Conservation (phyloP, 1,140 invertebrate genomes). For the Brachionus koreanus region DNA sequence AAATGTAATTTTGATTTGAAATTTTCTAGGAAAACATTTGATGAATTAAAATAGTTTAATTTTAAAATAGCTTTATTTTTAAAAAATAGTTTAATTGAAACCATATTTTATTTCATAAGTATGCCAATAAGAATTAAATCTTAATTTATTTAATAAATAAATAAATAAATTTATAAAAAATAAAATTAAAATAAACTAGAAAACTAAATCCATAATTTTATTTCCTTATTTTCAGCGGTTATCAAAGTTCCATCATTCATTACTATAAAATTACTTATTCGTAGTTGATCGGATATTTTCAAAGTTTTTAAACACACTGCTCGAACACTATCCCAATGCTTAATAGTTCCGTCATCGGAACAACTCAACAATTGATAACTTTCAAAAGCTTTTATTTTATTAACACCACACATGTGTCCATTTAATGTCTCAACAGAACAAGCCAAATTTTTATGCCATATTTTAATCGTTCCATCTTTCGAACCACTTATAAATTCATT, state of each 20-base stretch:
- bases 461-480: not conserved
- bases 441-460: not conserved
- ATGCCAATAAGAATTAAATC: too few species aligned
- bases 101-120: too few species aligned
- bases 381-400: not conserved
- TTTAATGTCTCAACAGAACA: not conserved
- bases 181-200: not conserved
- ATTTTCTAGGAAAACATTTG: too few species aligned
- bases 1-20: too few species aligned
- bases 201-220: not conserved
- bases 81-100: too few species aligned
- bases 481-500: constrained; percentile 18
- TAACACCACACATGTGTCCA: not conserved
- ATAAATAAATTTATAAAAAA: not conserved
- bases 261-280: not conserved
- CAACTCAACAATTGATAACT: constrained; percentile 24
- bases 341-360: constrained; percentile 16
- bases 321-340: not conserved
- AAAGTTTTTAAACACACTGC: not conserved
- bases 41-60: too few species aligned
- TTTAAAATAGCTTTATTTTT: too few species aligned
- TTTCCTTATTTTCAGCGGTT: not conserved
- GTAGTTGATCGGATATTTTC: not conserved
- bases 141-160: not conserved
- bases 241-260: not conserved